Evolutionary conservation across 2,113 vertebrate species (phyloP).

Genomic region (Tragulus kanchil): DNA sequence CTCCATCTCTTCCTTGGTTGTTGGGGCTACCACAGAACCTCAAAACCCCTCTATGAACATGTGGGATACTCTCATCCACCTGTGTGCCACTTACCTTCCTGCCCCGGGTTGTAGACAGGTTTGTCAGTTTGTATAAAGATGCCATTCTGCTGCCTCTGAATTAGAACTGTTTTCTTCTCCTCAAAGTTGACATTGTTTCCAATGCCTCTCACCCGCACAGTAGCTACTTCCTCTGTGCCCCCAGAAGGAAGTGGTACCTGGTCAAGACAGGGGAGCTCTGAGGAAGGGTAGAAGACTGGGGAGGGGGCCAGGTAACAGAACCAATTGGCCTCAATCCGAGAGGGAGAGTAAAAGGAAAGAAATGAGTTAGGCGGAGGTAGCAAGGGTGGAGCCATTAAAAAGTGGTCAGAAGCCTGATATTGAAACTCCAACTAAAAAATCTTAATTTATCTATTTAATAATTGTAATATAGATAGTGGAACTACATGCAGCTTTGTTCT

Average conservation of each 20-base stretch:
- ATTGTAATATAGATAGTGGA: neutral
- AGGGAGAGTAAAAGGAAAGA: neutral
- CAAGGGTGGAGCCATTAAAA: neutral
- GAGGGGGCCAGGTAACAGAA: neutral
- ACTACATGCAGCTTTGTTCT: neutral
- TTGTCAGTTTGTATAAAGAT: conserved; percentile 87
- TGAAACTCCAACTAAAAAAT: neutral
- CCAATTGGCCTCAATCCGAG: neutral
- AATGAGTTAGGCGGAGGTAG: neutral
- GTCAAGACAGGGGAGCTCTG: neutral
- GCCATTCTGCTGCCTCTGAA: conserved; percentile 73
- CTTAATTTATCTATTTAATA: neutral
- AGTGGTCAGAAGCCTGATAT: neutral
- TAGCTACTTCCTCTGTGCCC: conserved; percentile 67
- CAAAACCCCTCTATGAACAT: neutral
- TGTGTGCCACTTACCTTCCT: neutral
- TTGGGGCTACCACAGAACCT: neutral
- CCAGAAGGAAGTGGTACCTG: conserved; percentile 71
- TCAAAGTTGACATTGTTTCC: conserved; percentile 70
- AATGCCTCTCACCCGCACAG: neutral
- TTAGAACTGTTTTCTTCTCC: conserved; percentile 83
- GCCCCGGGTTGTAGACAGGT: conserved; percentile 76
- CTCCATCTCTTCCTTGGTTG: neutral
- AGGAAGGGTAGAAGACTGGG: neutral
- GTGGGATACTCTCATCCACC: too few species aligned